A percentile compares a stretch with the other conserved stretches of the same genome.
These are phyloP conservation scores for Diorhabda elongata DNA, from an alignment of 1,140 invertebrate species.

Conservation along the genomic window DNA sequence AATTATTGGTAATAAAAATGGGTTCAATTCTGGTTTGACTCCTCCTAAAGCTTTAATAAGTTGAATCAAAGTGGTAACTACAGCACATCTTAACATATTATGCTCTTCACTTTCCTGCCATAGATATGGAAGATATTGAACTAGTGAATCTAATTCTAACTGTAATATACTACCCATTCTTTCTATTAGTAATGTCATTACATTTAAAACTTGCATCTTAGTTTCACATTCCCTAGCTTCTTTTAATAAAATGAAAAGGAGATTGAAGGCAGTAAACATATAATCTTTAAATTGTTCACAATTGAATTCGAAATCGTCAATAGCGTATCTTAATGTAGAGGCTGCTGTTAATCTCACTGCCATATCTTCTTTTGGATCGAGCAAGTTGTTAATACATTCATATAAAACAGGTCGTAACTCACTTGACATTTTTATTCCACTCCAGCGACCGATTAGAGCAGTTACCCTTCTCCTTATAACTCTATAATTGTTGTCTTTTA, in stretches of 20 bases:
- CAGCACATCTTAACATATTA: slow-evolving; percentile 87
- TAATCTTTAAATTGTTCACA: slow-evolving; percentile 80
- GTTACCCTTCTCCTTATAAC: slow-evolving; percentile 84
- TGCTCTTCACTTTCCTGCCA: slow-evolving; percentile 86
- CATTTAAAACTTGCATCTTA: slow-evolving; percentile 88
- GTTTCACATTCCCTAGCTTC: slow-evolving; percentile 89
- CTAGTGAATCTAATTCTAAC: slow-evolving; percentile 65
- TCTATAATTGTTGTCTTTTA: slow-evolving; percentile 78
- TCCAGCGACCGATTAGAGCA: slow-evolving; percentile 81
- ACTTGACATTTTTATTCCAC: slow-evolving; percentile 77
- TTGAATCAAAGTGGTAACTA: slow-evolving; percentile 80
- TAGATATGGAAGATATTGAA: slow-evolving; percentile 77
- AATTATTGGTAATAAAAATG: slow-evolving; percentile 73
- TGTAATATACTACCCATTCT: slow-evolving; percentile 72
- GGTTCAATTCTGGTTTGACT: slow-evolving; percentile 58
- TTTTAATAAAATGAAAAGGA: slow-evolving; percentile 79
- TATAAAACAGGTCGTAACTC: slow-evolving; percentile 78
- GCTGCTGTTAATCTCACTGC: slow-evolving; percentile 79
- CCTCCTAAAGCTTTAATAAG: slow-evolving; percentile 64
- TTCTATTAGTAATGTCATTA: slow-evolving; percentile 86
- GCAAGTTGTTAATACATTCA: slow-evolving; percentile 67
- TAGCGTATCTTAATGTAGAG: slow-evolving; percentile 67
- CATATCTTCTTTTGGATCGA: slow-evolving; percentile 71
- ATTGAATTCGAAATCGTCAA: slow-evolving; percentile 92
- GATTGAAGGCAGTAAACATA: slow-evolving; percentile 69